Conservation (phyloP, 2,888 invertebrate genomes). For the Acholoe squamosa region DNA sequence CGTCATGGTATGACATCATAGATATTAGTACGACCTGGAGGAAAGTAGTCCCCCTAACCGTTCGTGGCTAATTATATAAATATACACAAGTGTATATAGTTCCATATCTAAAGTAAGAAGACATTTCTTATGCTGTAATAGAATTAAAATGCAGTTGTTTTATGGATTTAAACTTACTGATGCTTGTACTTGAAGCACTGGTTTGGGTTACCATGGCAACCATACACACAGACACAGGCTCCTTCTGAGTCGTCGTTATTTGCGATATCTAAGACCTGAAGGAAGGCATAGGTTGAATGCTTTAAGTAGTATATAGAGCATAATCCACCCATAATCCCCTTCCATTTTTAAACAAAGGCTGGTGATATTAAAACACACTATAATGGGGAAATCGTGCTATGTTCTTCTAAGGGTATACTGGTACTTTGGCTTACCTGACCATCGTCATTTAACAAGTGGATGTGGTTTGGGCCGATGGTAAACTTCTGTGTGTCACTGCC, state of each 20-base stretch:
- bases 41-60: too few species aligned
- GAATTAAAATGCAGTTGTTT: too few species aligned
- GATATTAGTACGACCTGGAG: too few species aligned
- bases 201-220: not conserved
- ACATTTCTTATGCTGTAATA: too few species aligned
- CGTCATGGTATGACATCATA: too few species aligned
- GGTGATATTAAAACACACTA: not conserved
- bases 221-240: slow-evolving; percentile 40
- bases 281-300: too few species aligned
- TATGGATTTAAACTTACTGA: slow-evolving; percentile 6
- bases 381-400: too few species aligned
- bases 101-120: too few species aligned
- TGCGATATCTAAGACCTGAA: slow-evolving; percentile 40
- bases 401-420: not conserved
- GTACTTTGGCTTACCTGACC: not conserved
- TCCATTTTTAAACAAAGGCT: not conserved
- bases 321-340: not conserved
- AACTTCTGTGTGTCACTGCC: slow-evolving; percentile 8
- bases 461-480: not conserved
- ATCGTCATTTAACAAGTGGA: not conserved
- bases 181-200: slow-evolving; percentile 6
- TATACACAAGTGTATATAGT: too few species aligned
- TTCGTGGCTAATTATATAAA: too few species aligned
- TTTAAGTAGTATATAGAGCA: too few species aligned
- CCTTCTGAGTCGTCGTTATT: not conserved